Conservation (phyloP, 2,797 vertebrate genomes). For the Rhinoraja longicauda region DNA sequence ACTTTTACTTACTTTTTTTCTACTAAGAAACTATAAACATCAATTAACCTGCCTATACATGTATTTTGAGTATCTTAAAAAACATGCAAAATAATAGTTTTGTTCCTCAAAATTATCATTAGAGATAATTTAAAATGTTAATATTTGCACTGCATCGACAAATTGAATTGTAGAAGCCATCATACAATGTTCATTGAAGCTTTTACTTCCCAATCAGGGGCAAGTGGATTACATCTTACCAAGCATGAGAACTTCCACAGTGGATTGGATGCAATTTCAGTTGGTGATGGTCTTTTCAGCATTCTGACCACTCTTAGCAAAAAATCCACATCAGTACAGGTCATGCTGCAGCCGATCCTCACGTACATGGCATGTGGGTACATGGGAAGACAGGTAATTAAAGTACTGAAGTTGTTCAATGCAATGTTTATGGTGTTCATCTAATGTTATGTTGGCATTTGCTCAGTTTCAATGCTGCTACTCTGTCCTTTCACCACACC, state of each 20-base stretch:
- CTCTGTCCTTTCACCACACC: not conserved
- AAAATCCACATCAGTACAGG: conserved; percentile 88
- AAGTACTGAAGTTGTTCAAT: not conserved
- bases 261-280: conserved; percentile 93
- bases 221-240: conserved; percentile 93
- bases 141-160: not conserved
- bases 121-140: not conserved
- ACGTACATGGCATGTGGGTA: conserved; percentile 99
- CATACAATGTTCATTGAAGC: conserved; percentile 22
- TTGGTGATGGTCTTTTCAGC: conserved; percentile 93
- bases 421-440: not conserved
- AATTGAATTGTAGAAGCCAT: not conserved
- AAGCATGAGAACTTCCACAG: conserved; percentile 98
- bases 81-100: not conserved
- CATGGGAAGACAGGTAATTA: conserved; percentile 92
- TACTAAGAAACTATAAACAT: not conserved
- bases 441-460: not conserved
- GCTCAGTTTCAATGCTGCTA: no score
- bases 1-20: no score
- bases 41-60: not conserved
- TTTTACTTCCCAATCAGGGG: conserved; percentile 64
- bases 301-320: conserved; percentile 97
- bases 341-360: conserved; percentile 96
- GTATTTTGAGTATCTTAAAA: not conserved
- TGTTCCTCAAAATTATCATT: not conserved